phyloP scores from a whole-genome alignment of 2,113 vertebrate genomes.

The Physeter macrocephalus region DNA sequence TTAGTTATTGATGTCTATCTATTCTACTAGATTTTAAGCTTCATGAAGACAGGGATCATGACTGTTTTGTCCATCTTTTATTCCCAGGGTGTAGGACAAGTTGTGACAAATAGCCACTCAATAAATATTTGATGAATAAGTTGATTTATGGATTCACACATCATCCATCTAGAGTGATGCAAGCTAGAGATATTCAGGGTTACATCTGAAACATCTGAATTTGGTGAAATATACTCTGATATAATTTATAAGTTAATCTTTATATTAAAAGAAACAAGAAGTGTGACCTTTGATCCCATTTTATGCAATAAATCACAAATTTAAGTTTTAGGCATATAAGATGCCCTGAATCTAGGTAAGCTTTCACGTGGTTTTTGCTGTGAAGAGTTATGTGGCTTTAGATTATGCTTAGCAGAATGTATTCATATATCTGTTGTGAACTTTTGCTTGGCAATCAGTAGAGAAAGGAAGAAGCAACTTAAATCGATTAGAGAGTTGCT shows the following conservation, averaged over 20 bases:
- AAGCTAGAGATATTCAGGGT: not conserved
- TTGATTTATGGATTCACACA: not conserved
- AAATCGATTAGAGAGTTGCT: conserved; percentile 60
- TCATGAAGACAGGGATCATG: not conserved
- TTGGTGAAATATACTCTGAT: not conserved
- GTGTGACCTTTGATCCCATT: not conserved
- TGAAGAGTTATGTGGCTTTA: not conserved
- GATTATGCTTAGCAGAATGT: not conserved
- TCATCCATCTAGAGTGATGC: not conserved
- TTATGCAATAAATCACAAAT: not conserved
- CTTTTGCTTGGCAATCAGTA: conserved; percentile 30
- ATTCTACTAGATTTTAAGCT: not conserved
- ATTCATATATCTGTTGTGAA: conserved; percentile 26
- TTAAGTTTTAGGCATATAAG: not conserved
- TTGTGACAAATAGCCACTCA: not conserved
- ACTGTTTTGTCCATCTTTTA: not conserved
- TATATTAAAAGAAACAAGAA: not conserved
- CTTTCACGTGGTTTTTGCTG: not conserved
- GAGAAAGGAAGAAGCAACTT: conserved; percentile 19
- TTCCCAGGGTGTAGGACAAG: not conserved
- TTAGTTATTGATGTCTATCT: not conserved
- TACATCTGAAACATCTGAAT: not conserved
- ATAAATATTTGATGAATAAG: not conserved
- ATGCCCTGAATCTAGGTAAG: not conserved
- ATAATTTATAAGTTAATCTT: not conserved